Base-by-base conservation (phyloP, 2,888 invertebrate species). In the Epirrita christyi region DNA sequence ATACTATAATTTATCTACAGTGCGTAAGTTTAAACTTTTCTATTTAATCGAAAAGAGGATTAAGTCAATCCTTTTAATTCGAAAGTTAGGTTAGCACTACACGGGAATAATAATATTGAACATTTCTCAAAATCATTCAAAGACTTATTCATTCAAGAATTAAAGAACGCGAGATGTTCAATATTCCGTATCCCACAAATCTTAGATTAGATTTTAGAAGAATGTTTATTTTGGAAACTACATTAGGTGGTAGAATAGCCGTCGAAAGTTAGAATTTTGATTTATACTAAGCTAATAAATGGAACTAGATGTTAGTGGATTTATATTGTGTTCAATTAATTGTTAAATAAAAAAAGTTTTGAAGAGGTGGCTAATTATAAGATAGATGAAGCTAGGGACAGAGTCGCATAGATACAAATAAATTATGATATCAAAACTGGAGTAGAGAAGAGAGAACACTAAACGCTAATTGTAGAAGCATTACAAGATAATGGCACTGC, bases 201-300 rank as follows among this genome's bases (percentile, higher is more conserved):
- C 88, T 88, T 89, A 90, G 78, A 87, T 76, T 77, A 85, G 77
- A 85, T 85, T 88, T 90, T 86, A 90, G 88, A 88, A 88, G 85
- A 88, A 82, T 78, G 61, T 87, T 88, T 88, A 85, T 80, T 81
- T 68, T 81, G 81, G 83, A 87, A 85, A 83, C 88, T 90, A 89
- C 88, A 59, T 80, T 83, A 88, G 79, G 78, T 84, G 75, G 81
- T 87, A 83, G 78, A 85, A 74, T 82, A 83, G 80, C 77, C 78
- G 80, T 81, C 70, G 77, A 82, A 83, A 84, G 82, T 78, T 81
- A 85, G 71, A 81, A 81, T 86, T 85, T 86, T 80, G 80, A 81
- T 83, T 85, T 85, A 88, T 75, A 77, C 85, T 90, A 88, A 81
- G 80, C 86, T 89, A 89, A 82, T 81, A 79, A 76, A 81, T 21